Base-by-base conservation (phyloP, 2,888 invertebrate species). In the Tanypteryx hageni region DNA sequence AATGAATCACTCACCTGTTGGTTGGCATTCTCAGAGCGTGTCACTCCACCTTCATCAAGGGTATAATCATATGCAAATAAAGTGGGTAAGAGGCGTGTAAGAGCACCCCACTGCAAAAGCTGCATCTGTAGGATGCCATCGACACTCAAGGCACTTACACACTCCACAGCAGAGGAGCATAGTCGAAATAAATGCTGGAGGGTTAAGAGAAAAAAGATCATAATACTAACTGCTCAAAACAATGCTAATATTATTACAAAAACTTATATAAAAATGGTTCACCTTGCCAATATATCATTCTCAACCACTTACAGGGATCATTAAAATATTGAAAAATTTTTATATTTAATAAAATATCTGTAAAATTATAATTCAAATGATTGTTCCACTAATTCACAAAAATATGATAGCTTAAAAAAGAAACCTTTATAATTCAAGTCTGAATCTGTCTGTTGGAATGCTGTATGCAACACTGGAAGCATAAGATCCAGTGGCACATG, bases 1-100 rank as follows among this genome's bases (percentile, higher is more conserved):
- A 86, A 89, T 81, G 61, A 92, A 22, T 61, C 14, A 27, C 92
- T 91, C 92, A 94, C 96, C 95, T 97, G 97, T 94, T 98, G 98
- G 95, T 99, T 99, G 7, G 97, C 97, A 92, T 98, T 97, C 94
- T 97, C 97, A 93, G 96, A 97, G 56, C 97, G 97, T 94, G 98
- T 97, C 0, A 99, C 98, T 0, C 99, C 99, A 92, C 99, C 98
- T 95, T 99, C 99, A 92, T 99, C 98, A 93, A 99, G 96, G 8
- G 99, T 99, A 95, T 98, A 99, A 95, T 99, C 99, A 95, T 99
- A 99, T 93, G 97, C 97, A 95, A 99, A 98, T 95, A 98, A 97
- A 94, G 98, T 98, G 0, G 98, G 96, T 76, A 99, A 95, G 92
- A 99, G 95, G 94, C 99, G 98, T 98, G 98, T 99, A 7, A 99